phyloP scores from a whole-genome alignment of 2,888 invertebrate genomes.

The Lycia hirtaria region DNA sequence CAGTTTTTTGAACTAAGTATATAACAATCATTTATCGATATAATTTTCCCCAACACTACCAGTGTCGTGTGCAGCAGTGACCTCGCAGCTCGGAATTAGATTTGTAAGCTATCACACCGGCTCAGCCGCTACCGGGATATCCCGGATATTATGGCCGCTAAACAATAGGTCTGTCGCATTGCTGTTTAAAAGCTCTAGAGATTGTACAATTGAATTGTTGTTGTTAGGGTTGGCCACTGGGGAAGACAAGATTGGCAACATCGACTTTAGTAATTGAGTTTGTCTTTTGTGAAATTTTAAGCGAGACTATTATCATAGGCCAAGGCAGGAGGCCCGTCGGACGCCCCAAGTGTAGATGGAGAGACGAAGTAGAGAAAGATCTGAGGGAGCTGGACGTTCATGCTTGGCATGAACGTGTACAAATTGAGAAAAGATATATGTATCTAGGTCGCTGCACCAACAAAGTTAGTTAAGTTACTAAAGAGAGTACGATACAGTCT shows the following conservation, averaged over 20 bases:
- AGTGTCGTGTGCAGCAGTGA: slow-evolving; percentile 54
- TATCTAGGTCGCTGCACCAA: too few relatives aligned
- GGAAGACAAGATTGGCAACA: slow-evolving; percentile 17
- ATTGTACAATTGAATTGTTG: slow-evolving; percentile 22
- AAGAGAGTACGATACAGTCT: too few relatives aligned
- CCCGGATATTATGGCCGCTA: slow-evolving; percentile 49
- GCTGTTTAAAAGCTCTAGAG: slow-evolving; percentile 27
- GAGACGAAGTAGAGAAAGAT: too few relatives aligned
- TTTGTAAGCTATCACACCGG: slow-evolving; percentile 68
- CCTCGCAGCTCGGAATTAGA: slow-evolving; percentile 66
- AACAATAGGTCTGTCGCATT: slow-evolving; percentile 38
- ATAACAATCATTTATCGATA: not conserved
- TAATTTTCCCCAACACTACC: slow-evolving; percentile 5
- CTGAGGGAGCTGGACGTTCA: too few relatives aligned
- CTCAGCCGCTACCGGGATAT: slow-evolving; percentile 45
- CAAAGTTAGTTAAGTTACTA: too few relatives aligned
- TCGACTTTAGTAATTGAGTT: not conserved
- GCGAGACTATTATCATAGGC: too few relatives aligned
- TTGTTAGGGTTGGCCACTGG: slow-evolving; percentile 8
- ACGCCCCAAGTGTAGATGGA: too few relatives aligned
- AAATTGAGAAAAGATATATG: too few relatives aligned
- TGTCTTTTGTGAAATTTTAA: not conserved
- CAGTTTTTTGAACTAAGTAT: too few relatives aligned
- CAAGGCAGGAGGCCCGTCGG: too few relatives aligned
- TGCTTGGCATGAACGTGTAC: too few relatives aligned